phyloP scores from a whole-genome alignment of 2,113 vertebrate genomes.

The Phyllostomus discolor region DNA sequence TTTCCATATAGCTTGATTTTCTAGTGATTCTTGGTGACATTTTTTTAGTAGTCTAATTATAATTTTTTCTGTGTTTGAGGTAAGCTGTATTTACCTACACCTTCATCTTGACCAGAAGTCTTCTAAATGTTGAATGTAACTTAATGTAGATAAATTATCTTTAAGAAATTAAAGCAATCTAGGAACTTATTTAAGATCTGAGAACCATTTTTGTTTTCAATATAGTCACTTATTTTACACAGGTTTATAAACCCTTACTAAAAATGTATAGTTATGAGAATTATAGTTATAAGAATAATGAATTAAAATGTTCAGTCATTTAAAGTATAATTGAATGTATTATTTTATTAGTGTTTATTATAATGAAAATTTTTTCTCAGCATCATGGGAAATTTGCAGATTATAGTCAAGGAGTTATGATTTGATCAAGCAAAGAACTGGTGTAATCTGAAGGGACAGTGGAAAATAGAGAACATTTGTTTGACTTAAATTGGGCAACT shows the following conservation, averaged over 20 bases:
- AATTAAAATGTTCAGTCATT: neutral
- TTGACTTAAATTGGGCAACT: conserved; percentile 60
- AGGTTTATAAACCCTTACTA: neutral
- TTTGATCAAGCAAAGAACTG: neutral
- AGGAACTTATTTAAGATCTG: neutral
- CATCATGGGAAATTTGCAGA: neutral
- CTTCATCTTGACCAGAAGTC: too few species aligned
- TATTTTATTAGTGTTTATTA: neutral
- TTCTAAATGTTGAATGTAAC: neutral
- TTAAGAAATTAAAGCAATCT: neutral
- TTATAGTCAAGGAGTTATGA: neutral
- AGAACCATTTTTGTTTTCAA: conserved; percentile 5
- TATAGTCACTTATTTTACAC: neutral
- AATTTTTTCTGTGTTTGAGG: too few species aligned
- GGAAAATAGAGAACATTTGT: conserved; percentile 42
- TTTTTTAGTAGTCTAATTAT: too few species aligned
- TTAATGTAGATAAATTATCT: neutral
- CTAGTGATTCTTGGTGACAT: too few species aligned
- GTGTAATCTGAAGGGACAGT: conserved; percentile 2
- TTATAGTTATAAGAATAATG: neutral
- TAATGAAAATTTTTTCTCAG: neutral
- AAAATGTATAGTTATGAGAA: neutral
- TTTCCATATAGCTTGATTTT: too few species aligned
- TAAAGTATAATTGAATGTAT: neutral
- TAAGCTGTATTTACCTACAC: too few species aligned